phyloP scores from a whole-genome alignment of 2,113 vertebrate genomes.

The Oreochromis niloticus region DNA sequence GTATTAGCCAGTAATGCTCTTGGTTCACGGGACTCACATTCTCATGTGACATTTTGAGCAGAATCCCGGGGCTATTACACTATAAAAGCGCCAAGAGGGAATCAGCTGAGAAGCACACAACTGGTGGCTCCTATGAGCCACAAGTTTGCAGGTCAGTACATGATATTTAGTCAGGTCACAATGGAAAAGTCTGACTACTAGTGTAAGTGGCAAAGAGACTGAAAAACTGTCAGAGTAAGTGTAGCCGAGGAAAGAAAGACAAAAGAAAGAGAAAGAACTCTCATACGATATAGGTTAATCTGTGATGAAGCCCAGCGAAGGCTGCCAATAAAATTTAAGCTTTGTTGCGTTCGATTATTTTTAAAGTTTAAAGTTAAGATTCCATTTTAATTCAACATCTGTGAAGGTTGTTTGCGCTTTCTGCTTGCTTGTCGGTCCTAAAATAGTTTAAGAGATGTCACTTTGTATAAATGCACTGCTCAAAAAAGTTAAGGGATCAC shows the following conservation, averaged over 20 bases:
- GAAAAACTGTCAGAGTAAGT: background rate
- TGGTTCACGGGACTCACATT: conserved; percentile 30
- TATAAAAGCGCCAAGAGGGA: conserved; percentile 17
- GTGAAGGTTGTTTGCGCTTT: background rate
- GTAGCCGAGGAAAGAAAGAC: background rate
- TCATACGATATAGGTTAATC: background rate
- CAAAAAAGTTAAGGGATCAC: background rate
- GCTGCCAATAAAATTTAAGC: background rate
- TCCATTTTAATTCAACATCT: background rate
- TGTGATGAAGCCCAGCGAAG: background rate
- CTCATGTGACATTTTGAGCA: conserved; percentile 49
- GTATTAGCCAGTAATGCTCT: conserved; percentile 33
- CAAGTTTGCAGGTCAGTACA: conserved; percentile 42
- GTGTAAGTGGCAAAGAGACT: background rate
- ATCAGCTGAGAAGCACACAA: conserved; percentile 64
- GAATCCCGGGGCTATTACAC: conserved; percentile 10
- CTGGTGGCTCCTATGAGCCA: conserved; percentile 24
- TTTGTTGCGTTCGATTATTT: background rate
- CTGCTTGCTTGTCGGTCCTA: background rate
- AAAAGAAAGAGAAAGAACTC: no score
- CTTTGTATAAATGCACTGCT: background rate
- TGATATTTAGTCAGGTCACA: background rate
- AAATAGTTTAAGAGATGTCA: background rate
- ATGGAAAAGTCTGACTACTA: background rate
- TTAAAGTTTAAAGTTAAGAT: background rate